Evolutionary conservation across 2,113 vertebrate species (phyloP).

Genomic region (Tyto alba): DNA sequence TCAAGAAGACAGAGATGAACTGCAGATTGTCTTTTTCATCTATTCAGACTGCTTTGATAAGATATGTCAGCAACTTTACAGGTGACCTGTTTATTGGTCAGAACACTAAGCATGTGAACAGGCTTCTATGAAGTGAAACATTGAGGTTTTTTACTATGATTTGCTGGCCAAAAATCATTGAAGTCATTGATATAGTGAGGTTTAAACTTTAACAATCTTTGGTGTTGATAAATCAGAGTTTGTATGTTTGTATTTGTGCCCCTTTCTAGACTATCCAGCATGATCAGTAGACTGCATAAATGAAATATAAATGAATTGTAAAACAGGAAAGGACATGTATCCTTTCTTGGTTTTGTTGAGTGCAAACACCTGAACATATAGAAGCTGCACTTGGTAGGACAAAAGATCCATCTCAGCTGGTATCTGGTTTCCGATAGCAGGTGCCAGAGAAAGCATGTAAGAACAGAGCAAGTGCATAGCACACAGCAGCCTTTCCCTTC

Average conservation of each 20-base stretch:
- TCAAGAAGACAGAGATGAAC: not conserved
- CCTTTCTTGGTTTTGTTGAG: not conserved
- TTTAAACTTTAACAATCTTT: not conserved
- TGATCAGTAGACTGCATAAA: not conserved
- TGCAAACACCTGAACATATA: not conserved
- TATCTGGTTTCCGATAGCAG: not conserved
- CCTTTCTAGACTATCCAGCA: not conserved
- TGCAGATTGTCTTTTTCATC: not conserved
- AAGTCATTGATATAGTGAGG: not conserved
- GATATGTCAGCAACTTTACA: not conserved
- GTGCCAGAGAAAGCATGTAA: not conserved
- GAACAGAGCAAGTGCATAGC: not conserved
- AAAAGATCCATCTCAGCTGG: not conserved
- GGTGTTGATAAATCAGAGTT: not conserved
- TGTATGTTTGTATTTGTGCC: not conserved
- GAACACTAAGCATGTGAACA: not conserved
- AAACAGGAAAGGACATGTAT: not conserved
- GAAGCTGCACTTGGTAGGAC: not conserved
- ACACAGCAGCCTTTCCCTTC: not conserved
- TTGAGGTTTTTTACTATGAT: not conserved
- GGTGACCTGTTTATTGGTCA: conserved; percentile 4
- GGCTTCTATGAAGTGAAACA: not conserved
- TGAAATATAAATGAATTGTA: not conserved
- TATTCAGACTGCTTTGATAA: not conserved
- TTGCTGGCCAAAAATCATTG: not conserved